Percentiles rank a stretch among this genome's conserved stretches.
Conservation (phyloP, 2,113 vertebrate genomes). For the Canis aureus region DNA sequence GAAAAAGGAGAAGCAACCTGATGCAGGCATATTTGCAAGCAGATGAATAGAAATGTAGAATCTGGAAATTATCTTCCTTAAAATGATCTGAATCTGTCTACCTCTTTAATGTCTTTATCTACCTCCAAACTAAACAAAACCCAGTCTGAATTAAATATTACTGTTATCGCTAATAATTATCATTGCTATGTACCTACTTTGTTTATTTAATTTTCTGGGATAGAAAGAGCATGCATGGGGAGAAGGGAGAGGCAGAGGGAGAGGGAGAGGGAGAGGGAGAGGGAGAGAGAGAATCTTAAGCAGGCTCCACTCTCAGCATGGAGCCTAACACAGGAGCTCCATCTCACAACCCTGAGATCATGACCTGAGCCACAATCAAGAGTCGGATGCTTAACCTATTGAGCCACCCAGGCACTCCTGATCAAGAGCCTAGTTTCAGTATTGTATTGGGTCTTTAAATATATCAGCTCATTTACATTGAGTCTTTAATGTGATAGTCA, state of each 20-base stretch:
- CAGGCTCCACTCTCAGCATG: not conserved
- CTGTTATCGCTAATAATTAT: not conserved
- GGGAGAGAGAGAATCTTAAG: not conserved
- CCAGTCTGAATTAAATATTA: conserved; percentile 37
- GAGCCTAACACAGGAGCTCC: not conserved
- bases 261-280: not conserved
- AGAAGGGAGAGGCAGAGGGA: not conserved
- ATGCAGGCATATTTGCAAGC: not conserved
- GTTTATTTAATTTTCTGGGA: not conserved
- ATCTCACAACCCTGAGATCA: not conserved
- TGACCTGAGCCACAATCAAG: not conserved
- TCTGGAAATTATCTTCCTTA: not conserved
- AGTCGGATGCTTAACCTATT: not conserved
- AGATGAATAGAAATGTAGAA: not conserved
- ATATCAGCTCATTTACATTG: conserved; percentile 31
- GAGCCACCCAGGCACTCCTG: not conserved
- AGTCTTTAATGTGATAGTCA: not conserved
- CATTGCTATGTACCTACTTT: not conserved
- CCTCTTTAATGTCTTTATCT: not conserved
- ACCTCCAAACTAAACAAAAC: not conserved
- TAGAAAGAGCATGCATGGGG: not conserved
- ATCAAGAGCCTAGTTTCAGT: not conserved
- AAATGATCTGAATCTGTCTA: not conserved
- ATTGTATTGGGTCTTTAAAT: not conserved
- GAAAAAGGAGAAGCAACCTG: not conserved